Evolutionary conservation across 2,888 invertebrate species (phyloP).

Genomic region (Serrognathus titanus): DNA sequence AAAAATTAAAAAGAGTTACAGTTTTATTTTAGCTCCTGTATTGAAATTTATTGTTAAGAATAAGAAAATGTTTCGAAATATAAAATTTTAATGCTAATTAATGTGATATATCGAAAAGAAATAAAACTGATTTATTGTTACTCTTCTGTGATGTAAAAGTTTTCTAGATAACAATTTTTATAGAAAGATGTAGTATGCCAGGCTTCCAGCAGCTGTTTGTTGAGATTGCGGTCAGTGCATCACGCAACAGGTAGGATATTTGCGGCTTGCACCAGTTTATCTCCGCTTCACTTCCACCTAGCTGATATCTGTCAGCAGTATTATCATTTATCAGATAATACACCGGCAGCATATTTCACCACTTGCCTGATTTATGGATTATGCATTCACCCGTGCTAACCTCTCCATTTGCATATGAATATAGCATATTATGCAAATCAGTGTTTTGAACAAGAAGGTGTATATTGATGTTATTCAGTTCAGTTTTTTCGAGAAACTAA

Average conservation of each 20-base stretch:
- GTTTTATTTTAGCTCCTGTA: too few species aligned
- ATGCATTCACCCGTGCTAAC: not conserved
- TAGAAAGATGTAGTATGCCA: not conserved
- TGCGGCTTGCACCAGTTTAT: conserved; percentile 18
- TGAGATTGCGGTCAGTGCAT: conserved; percentile 9
- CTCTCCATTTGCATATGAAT: not conserved
- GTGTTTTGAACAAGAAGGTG: too few species aligned
- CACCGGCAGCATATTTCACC: not conserved
- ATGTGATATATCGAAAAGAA: too few species aligned
- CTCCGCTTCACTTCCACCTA: conserved; percentile 12
- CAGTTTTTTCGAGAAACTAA: too few species aligned
- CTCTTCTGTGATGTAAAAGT: too few species aligned
- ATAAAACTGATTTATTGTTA: too few species aligned
- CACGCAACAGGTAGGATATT: conserved; percentile 29
- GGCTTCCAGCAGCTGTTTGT: not conserved
- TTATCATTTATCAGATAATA: conserved; percentile 2
- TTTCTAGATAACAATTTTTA: too few species aligned
- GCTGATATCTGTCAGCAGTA: conserved; percentile 12
- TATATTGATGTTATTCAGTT: too few species aligned
- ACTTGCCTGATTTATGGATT: not conserved
- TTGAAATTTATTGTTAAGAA: too few species aligned
- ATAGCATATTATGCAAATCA: not conserved
- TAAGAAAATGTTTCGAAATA: too few species aligned
- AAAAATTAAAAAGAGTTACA: too few species aligned
- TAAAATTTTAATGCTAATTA: too few species aligned